Base-by-base conservation (phyloP, 2,113 vertebrate genomes). In the Hypocryptadius cinnamomeus region DNA sequence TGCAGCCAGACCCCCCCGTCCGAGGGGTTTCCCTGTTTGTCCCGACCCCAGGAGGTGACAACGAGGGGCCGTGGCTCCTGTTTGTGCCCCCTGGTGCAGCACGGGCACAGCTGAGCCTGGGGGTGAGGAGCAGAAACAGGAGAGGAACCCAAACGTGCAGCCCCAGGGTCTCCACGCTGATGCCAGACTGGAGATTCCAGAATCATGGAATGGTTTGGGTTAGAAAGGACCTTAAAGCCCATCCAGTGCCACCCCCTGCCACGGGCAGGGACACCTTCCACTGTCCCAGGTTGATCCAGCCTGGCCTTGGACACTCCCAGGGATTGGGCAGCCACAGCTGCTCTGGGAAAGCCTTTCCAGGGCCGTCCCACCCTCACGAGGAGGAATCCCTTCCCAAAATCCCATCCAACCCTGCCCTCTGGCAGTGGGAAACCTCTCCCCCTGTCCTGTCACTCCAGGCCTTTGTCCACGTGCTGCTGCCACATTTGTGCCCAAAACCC, bases 11-110 rank as follows among this genome's bases (percentile, higher is more conserved):
- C 4, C 14, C 11, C 14, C 30, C 25, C 1, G 5, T 1, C 19
- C 3, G 0, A 24, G n/a, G 78, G 37, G 25, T 13, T 69, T 37
- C 39, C n/a, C 65, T 17, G 63, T 47, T 33, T 8, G 12, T 56
- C 40, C 35, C 11, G 7, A 27, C 33, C 11, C 25, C 13, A 0
- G 42, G 59, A 68, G 69, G 63, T 1, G 44, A 48, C 39, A 13
- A 1, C 0, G 10, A 51, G 40, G 68, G 64, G 30, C 6, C 0
- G 4, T 0, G 30, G 10, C 8, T 74, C 28, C 39, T 18, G 11
- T 22, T 40, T 40, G 68, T 59, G 44, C 5, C 16, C 15, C 39
- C 8, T 0, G 2, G 17, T 21, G 10, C 68, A 9, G n/a, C 24
- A 8, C 6, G 11, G 31, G 53, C 20, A 12, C 35, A 11, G 79